Evolutionary conservation across 37 sponge, comb jelly and placozoan species (phyloP).

Genomic region (Chondrilla cf. caribensis): DNA sequence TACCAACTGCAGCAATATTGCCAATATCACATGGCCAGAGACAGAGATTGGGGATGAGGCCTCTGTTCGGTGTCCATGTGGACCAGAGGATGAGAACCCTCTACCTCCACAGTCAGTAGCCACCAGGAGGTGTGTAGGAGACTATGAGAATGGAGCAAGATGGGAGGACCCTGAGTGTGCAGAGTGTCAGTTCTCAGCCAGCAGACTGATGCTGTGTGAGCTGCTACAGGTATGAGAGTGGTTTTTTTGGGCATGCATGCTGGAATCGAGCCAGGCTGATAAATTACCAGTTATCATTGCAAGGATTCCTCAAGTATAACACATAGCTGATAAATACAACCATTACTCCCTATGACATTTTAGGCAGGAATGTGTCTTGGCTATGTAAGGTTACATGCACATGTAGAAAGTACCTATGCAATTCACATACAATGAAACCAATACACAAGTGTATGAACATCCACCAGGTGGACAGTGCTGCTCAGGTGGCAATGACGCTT

Average conservation of each 20-base stretch:
- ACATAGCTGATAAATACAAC: too few relatives aligned
- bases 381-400: too few relatives aligned
- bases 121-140: conserved; percentile 43
- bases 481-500: neutral
- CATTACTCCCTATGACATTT: too few relatives aligned
- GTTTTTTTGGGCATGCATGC: too few relatives aligned
- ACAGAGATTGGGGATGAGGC: conserved; percentile 26
- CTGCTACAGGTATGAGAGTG: conserved; percentile 31
- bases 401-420: too few relatives aligned
- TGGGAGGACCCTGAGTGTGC: conserved; percentile 33
- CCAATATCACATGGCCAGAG: conserved; percentile 30
- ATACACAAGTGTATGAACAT: too few relatives aligned
- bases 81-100: neutral
- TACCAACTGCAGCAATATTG: neutral
- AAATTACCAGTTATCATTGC: too few relatives aligned
- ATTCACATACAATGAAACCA: too few relatives aligned
- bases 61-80: conserved; percentile 39
- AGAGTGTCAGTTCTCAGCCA: conserved; percentile 33
- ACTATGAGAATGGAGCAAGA: conserved; percentile 32
- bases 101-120: neutral
- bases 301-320: neutral
- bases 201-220: conserved; percentile 17
- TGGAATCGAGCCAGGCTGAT: too few relatives aligned
- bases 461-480: neutral
- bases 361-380: neutral